Evolutionary conservation across 2,113 vertebrate genomes (phyloP).

Genomic region (Percopsis transmontana): DNA sequence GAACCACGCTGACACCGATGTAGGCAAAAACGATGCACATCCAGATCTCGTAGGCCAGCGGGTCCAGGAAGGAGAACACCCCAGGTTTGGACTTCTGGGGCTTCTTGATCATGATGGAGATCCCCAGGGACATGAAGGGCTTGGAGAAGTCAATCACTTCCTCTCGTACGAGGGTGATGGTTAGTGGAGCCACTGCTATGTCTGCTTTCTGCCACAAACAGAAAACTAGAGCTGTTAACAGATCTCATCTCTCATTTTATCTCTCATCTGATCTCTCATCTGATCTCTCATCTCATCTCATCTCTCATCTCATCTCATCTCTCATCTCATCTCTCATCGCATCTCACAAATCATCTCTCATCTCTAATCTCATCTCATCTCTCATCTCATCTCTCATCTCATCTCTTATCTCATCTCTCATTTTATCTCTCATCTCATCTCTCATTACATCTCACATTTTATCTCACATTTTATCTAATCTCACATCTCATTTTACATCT

Average conservation of each 20-base stretch:
- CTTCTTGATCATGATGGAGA: constrained; percentile 99
- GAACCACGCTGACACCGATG: constrained; percentile 99
- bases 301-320: no score
- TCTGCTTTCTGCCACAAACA: constrained; percentile 90
- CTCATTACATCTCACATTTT: no score
- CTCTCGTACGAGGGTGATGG: constrained; percentile 97
- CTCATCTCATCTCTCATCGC: no score
- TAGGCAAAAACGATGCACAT: constrained; percentile 99
- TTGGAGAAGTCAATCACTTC: constrained; percentile 99
- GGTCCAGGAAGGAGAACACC: constrained; percentile 99
- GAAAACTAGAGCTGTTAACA: constrained; percentile 1
- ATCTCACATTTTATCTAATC: no score
- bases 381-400: no score
- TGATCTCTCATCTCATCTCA: no score
- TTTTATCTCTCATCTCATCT: no score
- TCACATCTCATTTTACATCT: no score
- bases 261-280: no score
- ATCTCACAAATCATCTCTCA: no score
- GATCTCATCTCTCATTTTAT: neutral
- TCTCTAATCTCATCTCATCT: no score
- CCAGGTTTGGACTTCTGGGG: constrained; percentile 99
- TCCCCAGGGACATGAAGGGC: constrained; percentile 98
- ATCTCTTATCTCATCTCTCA: no score
- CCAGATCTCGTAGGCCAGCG: constrained; percentile 99
- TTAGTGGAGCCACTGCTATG: constrained; percentile 96